These are phyloP conservation scores for Drosophila recens DNA, from an alignment of 2,888 invertebrate genomes.

Conservation along the genomic window DNA sequence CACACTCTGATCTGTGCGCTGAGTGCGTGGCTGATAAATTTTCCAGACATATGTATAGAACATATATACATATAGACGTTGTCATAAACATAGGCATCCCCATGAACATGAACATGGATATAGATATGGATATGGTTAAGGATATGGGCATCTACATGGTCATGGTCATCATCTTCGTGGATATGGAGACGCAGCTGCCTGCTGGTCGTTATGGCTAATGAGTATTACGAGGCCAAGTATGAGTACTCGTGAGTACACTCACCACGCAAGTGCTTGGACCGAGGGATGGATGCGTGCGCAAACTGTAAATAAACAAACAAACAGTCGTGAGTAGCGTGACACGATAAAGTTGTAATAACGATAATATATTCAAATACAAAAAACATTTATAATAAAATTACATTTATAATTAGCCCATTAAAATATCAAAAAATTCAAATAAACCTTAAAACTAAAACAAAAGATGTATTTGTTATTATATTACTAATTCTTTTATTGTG, in stretches of 20 bases:
- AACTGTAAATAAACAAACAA: conserved; percentile 7
- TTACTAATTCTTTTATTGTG: no score
- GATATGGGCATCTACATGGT: conserved; percentile 31
- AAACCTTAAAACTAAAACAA: no score
- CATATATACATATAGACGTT: conserved; percentile 31
- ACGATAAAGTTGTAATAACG: background rate
- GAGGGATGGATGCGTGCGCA: conserved; percentile 27
- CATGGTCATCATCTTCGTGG: conserved; percentile 16
- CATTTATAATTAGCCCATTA: no score
- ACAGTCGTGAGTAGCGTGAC: conserved; percentile 1
- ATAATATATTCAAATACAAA: no score
- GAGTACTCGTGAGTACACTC: conserved; percentile 7
- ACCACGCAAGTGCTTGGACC: conserved; percentile 16
- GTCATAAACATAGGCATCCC: background rate
- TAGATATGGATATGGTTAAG: conserved; percentile 4
- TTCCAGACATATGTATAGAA: conserved; percentile 34
- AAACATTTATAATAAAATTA: no score
- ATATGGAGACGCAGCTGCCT: conserved; percentile 46
- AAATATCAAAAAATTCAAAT: background rate
- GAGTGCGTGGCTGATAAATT: conserved; percentile 58
- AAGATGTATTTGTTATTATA: no score
- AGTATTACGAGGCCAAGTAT: conserved; percentile 66
- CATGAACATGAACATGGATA: background rate
- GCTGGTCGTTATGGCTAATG: conserved; percentile 75
- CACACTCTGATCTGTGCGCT: conserved; percentile 63